Evolutionary conservation across 1,140 invertebrate species (phyloP), one percentile per base, ranked within the genome.

Genomic region (Physella acuta): DNA sequence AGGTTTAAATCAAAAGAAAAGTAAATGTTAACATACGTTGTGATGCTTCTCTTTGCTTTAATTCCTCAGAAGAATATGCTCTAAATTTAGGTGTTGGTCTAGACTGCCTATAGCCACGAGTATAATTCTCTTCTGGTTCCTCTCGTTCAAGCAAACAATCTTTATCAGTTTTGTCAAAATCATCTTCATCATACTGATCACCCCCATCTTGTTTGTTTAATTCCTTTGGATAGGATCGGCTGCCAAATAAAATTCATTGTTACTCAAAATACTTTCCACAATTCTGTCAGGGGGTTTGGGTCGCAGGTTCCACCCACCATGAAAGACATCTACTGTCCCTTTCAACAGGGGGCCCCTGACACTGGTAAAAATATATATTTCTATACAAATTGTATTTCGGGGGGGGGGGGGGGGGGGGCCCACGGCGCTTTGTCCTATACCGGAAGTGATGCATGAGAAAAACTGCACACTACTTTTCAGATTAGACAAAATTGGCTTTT

Each of bases 51-150:
- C 71, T 53, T 31, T 68, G 63, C 26, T 70, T 70, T 33, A 66
- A 33, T 20, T 73, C 71, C 49, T 73, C 71, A 33, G 71, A 70
- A 16, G 71, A 66, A 53, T 70, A 73, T 20, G 71, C 71, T 39
- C 71, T 59, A 49, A 73, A 73, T 8, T 61, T 73, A n/a, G 71
- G 71, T 24, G 63, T 70, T 11, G 63, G 71, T 0, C 67, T 66
- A 39, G 63, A 64, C 4, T 56, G 65, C 28, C 39, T 56, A 53
- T 59, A 59, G 26, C 52, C 66, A 17, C 56, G 30, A 5, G 26
- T 33, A 36, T 30, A 68, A 1, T 26, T 53, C 36, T 68, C 55
- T 37, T 8, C 31, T 4, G 56, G 3, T 20, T 60, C 56, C 39
- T 68, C 66, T 51, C n/a, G 24, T 44, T 59, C 55, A 17, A 31